phyloP scores from a whole-genome alignment of 2,797 vertebrate genomes.

The Apogon talboti region DNA sequence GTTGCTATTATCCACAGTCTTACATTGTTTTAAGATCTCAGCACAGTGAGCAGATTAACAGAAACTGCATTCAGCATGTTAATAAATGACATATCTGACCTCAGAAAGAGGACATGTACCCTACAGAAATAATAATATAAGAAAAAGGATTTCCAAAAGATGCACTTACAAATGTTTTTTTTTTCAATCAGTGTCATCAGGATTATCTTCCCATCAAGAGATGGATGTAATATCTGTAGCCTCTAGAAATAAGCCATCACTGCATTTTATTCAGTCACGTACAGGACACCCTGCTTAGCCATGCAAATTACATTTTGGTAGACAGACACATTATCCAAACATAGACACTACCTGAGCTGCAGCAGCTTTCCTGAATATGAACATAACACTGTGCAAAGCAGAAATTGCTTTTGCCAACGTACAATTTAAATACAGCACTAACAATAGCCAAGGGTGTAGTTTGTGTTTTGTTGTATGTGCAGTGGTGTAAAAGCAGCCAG shows the following conservation, averaged over 20 bases:
- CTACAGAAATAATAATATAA: constrained; percentile 12
- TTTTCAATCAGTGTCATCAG: constrained; percentile 11
- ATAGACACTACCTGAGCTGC: constrained; percentile 23
- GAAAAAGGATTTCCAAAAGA: constrained; percentile 10
- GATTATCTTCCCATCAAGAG: constrained; percentile 38
- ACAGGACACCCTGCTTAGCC: constrained; percentile 45
- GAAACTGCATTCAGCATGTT: constrained; percentile 9
- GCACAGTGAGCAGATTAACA: neutral
- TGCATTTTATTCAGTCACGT: constrained; percentile 20
- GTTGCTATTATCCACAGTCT: neutral
- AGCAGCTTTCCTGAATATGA: neutral
- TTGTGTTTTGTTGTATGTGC: neutral
- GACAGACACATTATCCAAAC: constrained; percentile 31
- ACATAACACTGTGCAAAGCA: constrained; percentile 12
- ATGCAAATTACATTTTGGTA: constrained; percentile 58
- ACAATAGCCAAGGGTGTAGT: neutral
- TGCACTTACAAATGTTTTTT: constrained; percentile 12
- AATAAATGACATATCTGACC: constrained; percentile 10
- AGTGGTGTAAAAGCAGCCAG: neutral
- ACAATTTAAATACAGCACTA: constrained; percentile 3
- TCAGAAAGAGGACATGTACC: neutral
- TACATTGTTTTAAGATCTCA: neutral
- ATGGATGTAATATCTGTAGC: constrained; percentile 32
- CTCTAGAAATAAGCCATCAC: constrained; percentile 38
- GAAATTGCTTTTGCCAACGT: neutral